Conservation (phyloP, 2,113 vertebrate species). For the Marmota monax region DNA sequence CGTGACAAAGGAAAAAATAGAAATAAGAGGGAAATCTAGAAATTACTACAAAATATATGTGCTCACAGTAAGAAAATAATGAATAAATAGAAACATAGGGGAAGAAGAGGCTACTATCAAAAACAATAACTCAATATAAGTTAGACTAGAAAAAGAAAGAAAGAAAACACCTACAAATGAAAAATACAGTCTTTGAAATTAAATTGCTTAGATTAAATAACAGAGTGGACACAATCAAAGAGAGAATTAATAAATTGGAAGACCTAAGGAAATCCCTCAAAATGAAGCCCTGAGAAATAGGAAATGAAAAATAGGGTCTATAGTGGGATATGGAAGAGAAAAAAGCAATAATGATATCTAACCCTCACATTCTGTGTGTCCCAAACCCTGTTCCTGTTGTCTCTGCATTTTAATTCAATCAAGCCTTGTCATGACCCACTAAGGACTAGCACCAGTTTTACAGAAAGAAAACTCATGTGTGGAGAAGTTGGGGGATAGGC, state of each 20-base stretch:
- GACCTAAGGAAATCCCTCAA: neutral
- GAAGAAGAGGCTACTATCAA: neutral
- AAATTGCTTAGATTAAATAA: constrained; percentile 36
- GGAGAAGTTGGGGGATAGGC: neutral
- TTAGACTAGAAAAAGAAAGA: neutral
- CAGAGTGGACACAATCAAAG: neutral
- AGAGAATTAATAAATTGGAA: neutral
- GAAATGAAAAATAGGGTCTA: neutral
- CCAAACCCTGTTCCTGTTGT: neutral
- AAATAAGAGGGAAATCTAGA: neutral
- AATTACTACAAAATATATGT: neutral
- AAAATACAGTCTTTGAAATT: neutral
- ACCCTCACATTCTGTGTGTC: no score
- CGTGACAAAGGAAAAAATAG: neutral
- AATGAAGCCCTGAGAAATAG: neutral
- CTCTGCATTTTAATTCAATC: neutral
- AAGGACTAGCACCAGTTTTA: neutral
- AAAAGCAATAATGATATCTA: neutral
- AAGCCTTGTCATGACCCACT: neutral
- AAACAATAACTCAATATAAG: neutral
- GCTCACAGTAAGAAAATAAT: neutral
- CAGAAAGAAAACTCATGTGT: neutral
- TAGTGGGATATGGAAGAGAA: neutral
- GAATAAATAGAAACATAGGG: neutral
- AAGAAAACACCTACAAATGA: neutral